These are phyloP conservation scores for Zhuqinia jingwanae DNA, from an alignment of 2,888 invertebrate genomes.

Conservation along the genomic window DNA sequence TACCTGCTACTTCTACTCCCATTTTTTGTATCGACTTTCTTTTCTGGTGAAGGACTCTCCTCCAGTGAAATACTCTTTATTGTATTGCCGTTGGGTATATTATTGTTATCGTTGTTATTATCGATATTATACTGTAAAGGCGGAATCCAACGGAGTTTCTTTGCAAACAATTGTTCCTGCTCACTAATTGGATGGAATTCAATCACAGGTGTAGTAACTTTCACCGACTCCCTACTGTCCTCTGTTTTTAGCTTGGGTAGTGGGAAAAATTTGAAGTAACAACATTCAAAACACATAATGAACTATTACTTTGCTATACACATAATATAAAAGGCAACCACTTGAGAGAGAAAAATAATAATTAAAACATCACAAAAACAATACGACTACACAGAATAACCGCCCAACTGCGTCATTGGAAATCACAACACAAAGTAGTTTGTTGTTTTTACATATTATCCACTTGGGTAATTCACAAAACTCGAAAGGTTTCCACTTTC, in stretches of 20 bases:
- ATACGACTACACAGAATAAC: no score
- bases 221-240: constrained; percentile 57
- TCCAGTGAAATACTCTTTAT: constrained; percentile 31
- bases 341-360: no score
- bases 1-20: constrained; percentile 31
- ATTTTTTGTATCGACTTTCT: constrained; percentile 23
- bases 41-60: constrained; percentile 4
- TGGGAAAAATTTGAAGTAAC: constrained; percentile 32
- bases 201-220: constrained; percentile 76
- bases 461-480: no score
- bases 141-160: constrained; percentile 72
- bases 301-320: background rate
- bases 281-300: constrained; percentile 65
- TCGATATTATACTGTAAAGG: constrained; percentile 21
- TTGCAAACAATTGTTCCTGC: constrained; percentile 73
- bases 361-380: no score
- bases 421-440: no score
- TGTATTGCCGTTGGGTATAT: background rate
- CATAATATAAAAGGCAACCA: no score
- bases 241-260: background rate
- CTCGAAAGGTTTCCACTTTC: no score
- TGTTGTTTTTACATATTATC: no score
- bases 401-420: no score
- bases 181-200: constrained; percentile 76
- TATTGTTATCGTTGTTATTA: constrained; percentile 43